These are phyloP conservation scores for Acanthosepion pharaonis DNA, from an alignment of 2,888 invertebrate species.

Conservation along the genomic window DNA sequence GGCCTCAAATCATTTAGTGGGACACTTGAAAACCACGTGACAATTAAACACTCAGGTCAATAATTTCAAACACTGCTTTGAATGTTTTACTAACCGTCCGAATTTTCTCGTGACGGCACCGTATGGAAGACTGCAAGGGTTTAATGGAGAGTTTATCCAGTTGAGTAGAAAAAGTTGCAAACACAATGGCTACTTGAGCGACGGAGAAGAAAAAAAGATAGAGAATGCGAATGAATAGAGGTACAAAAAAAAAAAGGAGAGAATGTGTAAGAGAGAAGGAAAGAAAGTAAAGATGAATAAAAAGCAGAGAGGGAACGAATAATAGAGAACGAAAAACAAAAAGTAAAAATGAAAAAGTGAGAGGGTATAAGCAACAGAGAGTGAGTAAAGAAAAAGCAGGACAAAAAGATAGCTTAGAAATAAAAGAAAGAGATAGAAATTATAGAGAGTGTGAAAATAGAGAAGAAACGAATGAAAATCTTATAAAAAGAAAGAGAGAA, in stretches of 20 bases:
- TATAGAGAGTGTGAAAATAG: too few species aligned
- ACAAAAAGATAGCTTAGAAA: too few species aligned
- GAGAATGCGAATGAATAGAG: too few species aligned
- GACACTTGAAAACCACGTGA: conserved; percentile 9
- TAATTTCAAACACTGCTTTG: not conserved
- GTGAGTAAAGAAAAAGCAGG: too few species aligned
- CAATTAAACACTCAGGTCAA: not conserved
- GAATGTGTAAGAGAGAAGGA: not conserved
- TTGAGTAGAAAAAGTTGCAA: not conserved
- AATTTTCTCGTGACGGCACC: not conserved
- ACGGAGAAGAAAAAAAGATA: not conserved
- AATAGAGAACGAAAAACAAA: not conserved
- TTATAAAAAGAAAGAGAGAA: too few species aligned
- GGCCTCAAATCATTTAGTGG: not conserved
- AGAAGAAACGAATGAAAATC: too few species aligned
- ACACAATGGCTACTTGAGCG: not conserved
- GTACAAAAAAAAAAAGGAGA: not conserved
- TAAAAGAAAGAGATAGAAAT: too few species aligned
- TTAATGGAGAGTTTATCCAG: not conserved
- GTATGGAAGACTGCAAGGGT: not conserved
- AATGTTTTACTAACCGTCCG: not conserved
- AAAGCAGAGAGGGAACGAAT: not conserved
- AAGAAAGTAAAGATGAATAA: not conserved
- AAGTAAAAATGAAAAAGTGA: not conserved
- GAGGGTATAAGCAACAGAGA: too few species aligned